phyloP scores from a whole-genome alignment of 2,888 invertebrate genomes.

The Panopea generosa region DNA sequence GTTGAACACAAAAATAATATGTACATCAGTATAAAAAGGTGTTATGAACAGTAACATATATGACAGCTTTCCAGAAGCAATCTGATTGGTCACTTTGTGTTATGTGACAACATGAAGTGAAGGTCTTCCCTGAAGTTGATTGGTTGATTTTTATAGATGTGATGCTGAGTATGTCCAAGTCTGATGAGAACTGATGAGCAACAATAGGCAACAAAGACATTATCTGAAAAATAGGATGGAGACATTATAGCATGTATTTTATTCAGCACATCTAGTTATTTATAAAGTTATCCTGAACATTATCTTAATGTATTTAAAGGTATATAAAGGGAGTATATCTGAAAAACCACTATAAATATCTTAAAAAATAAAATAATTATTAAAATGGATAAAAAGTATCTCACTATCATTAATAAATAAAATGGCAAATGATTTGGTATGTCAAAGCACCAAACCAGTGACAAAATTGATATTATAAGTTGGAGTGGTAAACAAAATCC shows the following conservation, averaged over 20 bases:
- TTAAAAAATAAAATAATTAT: no score
- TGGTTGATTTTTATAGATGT: slow-evolving; percentile 61
- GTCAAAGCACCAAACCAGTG: no score
- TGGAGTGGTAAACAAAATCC: no score
- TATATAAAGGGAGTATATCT: no score
- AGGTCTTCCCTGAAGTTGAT: slow-evolving; percentile 67
- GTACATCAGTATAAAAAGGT: slow-evolving; percentile 49
- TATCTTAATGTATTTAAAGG: no score
- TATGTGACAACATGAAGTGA: slow-evolving; percentile 66
- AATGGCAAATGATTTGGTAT: no score
- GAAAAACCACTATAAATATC: no score
- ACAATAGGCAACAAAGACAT: slow-evolving; percentile 30
- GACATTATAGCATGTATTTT: background rate
- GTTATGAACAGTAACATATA: slow-evolving; percentile 11
- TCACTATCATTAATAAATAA: no score
- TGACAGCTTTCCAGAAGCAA: slow-evolving; percentile 47
- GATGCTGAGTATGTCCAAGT: slow-evolving; percentile 35
- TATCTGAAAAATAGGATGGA: background rate
- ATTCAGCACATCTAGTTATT: no score
- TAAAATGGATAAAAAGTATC: no score
- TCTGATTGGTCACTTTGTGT: slow-evolving; percentile 62
- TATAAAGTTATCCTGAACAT: no score
- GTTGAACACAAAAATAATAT: slow-evolving; percentile 32
- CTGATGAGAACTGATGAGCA: slow-evolving; percentile 61
- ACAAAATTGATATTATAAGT: no score